Evolutionary conservation across 2,888 invertebrate species (phyloP).

Genomic region (Xanthia togata): DNA sequence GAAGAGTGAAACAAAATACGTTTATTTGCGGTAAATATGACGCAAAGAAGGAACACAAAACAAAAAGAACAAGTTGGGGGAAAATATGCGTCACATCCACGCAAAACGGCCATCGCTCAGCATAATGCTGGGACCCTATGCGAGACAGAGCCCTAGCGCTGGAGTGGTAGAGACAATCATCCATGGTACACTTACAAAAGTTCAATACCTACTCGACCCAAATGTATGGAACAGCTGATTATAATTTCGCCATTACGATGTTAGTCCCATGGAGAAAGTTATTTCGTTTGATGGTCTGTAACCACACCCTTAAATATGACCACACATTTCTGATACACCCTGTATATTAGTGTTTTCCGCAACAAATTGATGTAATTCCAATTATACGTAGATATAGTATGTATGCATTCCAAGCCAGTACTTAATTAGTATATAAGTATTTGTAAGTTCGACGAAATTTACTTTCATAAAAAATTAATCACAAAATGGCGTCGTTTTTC

Average conservation of each 20-base stretch:
- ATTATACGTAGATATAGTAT: conserved; percentile 53
- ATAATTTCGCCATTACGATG: too few species aligned
- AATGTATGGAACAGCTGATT: not conserved
- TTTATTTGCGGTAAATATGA: too few species aligned
- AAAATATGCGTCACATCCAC: too few species aligned
- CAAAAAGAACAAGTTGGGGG: too few species aligned
- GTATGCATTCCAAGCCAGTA: conserved; percentile 82
- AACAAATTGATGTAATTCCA: conserved; percentile 20
- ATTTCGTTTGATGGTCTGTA: not conserved
- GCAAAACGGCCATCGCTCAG: too few species aligned
- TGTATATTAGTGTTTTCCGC: conserved; percentile 11
- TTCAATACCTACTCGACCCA: not conserved
- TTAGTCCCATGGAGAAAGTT: not conserved
- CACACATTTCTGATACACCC: not conserved
- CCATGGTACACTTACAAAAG: not conserved
- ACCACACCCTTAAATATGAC: not conserved
- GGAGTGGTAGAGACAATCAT: not conserved
- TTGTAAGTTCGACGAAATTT: conserved; percentile 2
- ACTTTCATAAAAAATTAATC: not conserved
- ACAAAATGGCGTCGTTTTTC: not conserved
- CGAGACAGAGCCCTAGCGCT: too few species aligned
- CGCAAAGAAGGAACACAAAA: too few species aligned
- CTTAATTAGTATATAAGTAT: conserved; percentile 80
- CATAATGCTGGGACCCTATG: too few species aligned
- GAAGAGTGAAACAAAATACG: too few species aligned